Evolutionary conservation across 2,888 invertebrate genomes (phyloP), one percentile per base, ranked within the genome.

Genomic region (Thyatira batis): DNA sequence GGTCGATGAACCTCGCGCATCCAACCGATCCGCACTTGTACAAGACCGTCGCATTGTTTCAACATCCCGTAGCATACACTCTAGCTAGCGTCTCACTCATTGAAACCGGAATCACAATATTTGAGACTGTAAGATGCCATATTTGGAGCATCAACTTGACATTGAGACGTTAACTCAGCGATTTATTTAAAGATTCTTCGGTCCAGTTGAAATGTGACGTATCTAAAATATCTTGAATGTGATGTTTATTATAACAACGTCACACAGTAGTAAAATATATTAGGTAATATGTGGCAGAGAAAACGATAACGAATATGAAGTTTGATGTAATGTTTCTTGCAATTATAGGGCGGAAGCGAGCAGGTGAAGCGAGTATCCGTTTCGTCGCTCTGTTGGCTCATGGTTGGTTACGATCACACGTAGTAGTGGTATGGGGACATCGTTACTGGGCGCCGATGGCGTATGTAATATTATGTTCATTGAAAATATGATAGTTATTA

Each of bases 11-110:
- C 87, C 78, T 61, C 80, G 85, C 87, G 81, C 87, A 88, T 85
- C 87, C 85, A 80, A 87, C 85, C 87, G 89, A 87, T 87, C 87
- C 85, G 84, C 89, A 89, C 86, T 87, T 84, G 85, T 87, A 86
- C 82, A 83, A 82, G 78, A 85, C 82, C 84, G 79, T 84, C 84
- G 82, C 80, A 87, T 91, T 89, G 89, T 89, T 89, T 87, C 80
- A 79, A 86, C 86, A 84, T 85, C 74, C 68, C 76, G 71, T 78
- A 68, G 68, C 73, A 70, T 67, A 73, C 61, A 69, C 71, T 73
- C 67, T 39, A 23, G 23, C 23, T 71, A 69, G 69, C 73, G 62
- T 72, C 71, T 71, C 70, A 69, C 72, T 71, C 71, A 72, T 75
- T 73, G 70, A 73, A 78, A 76, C 69, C 71, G 65, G 71, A 70